Base-by-base conservation (phyloP, 1,140 invertebrate genomes). In the Bombus polaris region DNA sequence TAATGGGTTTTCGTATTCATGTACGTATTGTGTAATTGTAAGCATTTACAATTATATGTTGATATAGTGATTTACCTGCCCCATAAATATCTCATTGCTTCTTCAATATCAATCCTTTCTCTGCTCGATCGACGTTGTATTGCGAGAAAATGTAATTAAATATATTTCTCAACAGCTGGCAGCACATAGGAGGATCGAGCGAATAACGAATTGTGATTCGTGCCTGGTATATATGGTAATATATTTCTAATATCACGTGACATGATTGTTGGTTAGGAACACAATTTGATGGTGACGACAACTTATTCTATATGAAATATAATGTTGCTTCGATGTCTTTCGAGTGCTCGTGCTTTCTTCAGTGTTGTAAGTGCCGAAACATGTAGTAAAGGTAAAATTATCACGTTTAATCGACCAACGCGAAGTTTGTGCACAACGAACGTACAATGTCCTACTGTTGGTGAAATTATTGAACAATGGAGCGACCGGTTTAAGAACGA, bases 401-500 rank as follows among this genome's bases (percentile, higher is more conserved):
- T 83, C 57, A 47, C 74, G 18, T 81, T 65, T 15, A 75, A 15
- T n/a, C 37, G 44, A 74, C 15, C 53, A 32, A 42, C 39, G 10
- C 68, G 32, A 81, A 80, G 76, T 35, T 25, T 68, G 35, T 44
- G 62, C 8, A 44, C 76, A 25, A 68, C 70, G 32, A 53, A 42
- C 12, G 32, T 44, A 25, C 68, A 78, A 57, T 87, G 47, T 35
- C 57, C 87, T 15, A 91, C 87, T 2, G 42, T 91, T 59, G 84
- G 89, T n/a, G 87, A 87, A 39, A 65, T 90, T 57, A 83, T 91
- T 66, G 87, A 91, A 80, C 81, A 88, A 71, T 95, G 94, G 94
- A 90, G 90, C 65, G 81, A 91, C 71, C 87, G 88, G 86, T 94
- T 94, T 84, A 90, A 94, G 85, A 84, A 90, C 42, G 94, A 93